Evolutionary conservation across 1,140 invertebrate species (phyloP).

Genomic region (Stegodyphus mimosarum): DNA sequence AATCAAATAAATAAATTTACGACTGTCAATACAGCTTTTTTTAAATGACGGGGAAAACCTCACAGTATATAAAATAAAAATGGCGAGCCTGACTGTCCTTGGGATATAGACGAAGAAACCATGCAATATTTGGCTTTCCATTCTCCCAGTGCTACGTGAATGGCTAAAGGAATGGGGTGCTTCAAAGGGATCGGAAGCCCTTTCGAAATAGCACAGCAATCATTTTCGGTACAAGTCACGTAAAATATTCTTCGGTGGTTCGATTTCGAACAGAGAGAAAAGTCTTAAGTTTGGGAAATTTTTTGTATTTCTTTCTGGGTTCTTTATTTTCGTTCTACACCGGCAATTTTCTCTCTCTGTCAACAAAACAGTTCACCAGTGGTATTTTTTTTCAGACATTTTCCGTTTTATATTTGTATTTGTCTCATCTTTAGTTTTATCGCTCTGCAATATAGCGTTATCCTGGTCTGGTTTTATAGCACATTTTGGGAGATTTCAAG

Average conservation of each 20-base stretch:
- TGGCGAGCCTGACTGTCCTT: neutral
- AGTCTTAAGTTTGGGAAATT: no score
- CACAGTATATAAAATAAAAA: constrained; percentile 17
- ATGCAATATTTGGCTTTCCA: no score
- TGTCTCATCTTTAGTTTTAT: neutral
- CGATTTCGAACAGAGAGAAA: constrained; percentile 4
- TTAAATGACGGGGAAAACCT: neutral
- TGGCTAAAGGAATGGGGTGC: neutral
- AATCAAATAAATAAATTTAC: constrained; percentile 17
- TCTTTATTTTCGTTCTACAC: neutral
- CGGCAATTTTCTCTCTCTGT: neutral
- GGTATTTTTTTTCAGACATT: neutral
- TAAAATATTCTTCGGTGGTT: constrained; percentile 20
- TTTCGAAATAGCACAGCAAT: neutral
- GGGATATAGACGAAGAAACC: no score
- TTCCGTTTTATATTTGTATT: neutral
- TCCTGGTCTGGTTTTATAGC: no score
- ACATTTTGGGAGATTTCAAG: no score
- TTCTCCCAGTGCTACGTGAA: no score
- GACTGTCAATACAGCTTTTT: constrained; percentile 4
- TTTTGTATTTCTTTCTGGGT: neutral
- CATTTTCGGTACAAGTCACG: constrained; percentile 39
- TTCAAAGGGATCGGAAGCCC: constrained; percentile 9
- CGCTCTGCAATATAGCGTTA: no score
- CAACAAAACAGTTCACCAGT: neutral